Base-by-base conservation (phyloP, 2,113 vertebrate genomes). In the Ameiurus melas region DNA sequence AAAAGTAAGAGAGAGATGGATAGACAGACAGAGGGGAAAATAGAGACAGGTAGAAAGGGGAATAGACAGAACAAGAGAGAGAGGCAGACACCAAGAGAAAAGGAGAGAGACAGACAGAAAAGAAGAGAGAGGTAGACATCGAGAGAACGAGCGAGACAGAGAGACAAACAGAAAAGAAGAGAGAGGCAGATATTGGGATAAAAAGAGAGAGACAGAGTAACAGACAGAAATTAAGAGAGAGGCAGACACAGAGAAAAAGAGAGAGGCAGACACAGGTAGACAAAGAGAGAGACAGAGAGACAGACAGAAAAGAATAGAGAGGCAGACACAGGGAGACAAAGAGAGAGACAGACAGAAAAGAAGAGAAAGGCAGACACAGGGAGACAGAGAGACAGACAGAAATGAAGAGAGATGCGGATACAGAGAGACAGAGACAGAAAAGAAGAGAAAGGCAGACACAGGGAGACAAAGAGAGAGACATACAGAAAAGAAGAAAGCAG, bases 31-130 rank as follows among this genome's bases (percentile, higher is more conserved):
- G 14, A 70, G 30, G 17, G 30, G 4, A 5, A 43, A 36, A 55
- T 14, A 71, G 4, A 70, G 16, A 47, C 66, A 71, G 33, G 36
- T 5, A 36, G 17, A 12, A 7, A 25, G 27, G 10, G 3, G 19
- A 0, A 58, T 17, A 87, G 84, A 89, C n/a, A 86, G 71, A 73
- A n/a, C 90, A 47, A 39, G 84, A 66, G 62, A n/a, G 0, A 87
- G 27, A 13, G 43, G 25, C 33, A 75, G 19, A 4, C 20, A 25
- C 2, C 43, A 19, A 8, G 1, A 79, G 47, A 53, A 0, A 79
- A 43, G 4, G 2, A 79, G 1, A 22, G 62, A 19, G 8, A n/a
- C 17, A 57, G 19, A 30, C 2, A 57, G 75, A 68, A 82, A 30
- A 85, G 68, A 10, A 64, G 25, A 27, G 3, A 16, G 33, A 16